Evolutionary conservation across 2,113 vertebrate species (phyloP), one percentile per base, ranked within the genome.

Genomic region (Chaetorhynchus papuensis): DNA sequence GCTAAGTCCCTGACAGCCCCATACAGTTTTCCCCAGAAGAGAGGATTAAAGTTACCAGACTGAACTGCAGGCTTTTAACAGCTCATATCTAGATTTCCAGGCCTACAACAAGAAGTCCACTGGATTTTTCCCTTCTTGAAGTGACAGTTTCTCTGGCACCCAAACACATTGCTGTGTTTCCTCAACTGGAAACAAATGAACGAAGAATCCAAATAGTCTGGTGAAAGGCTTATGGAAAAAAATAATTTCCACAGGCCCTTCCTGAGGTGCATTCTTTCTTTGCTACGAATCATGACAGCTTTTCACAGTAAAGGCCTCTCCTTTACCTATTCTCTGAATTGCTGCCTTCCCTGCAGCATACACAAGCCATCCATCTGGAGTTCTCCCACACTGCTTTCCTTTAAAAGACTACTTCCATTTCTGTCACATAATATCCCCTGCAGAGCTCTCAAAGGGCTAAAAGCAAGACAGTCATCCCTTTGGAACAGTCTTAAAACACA

Each of bases 151-250:
- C 63, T 66, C 63, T 92, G 94, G 88, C 92, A 88, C 42, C 50
- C 66, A 53, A 72, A 94, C 70, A 83, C 85, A 90, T 13, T 61
- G 61, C 90, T 90, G 50, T 42, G 79, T 86, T 93, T 88, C 59
- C 66, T 97, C 90, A 93, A 88, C 82, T 92, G 79, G 92, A 93
- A 95, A 93, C 90, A 92, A 93, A 79, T 47, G 82, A 87, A 65
- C 45, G 57, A 95, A 92, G 65, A 96, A 93, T 83, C 54, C 83
- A 94, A 92, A 45, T 69, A 88, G 74, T 88, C 85, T 94, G 66
- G 53, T 69, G 71, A 86, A 94, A 90, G 63, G 82, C 82, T 92
- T 83, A 85, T 15, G 37, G 82, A 87, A 93, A 94, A 85, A 94
- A 71, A n/a, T 14, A 19, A 84, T 82, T 93, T 95, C 90, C 72